Evolutionary conservation across 2,888 invertebrate genomes (phyloP), one percentile per base, ranked within the genome.

Genomic region (Athalia rosae): DNA sequence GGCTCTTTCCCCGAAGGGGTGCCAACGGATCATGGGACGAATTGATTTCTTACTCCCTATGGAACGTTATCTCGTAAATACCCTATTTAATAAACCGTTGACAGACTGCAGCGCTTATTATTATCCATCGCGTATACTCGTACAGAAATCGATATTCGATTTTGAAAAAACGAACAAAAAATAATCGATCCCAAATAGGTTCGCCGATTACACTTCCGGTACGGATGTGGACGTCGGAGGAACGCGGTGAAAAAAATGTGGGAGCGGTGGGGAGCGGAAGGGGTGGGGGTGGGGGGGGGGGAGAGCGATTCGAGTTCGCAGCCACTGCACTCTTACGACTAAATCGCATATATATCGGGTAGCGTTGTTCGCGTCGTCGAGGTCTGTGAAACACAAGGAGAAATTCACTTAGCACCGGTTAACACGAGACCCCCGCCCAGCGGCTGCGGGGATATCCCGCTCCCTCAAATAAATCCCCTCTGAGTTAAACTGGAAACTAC

Each of bases 341-440:
- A 74, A 74, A 74, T 74, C 62, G 74, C 62, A 62, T n/a, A n/a
- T n/a, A n/a, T n/a, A n/a, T 74, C 41, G 61, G 62, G 62, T 74
- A 59, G 61, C 62, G 61, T 28, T 28, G 28, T 28, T 28, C 28
- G 59, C 48, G 48, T 71, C 13, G 47, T 74, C 74, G 8, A 47
- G 74, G 82, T 82, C 83, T 83, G 82, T 83, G 83, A 83, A 84
- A 81, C 84, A 83, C 81, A 82, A 82, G 84, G 84, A 79, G 86
- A 87, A 83, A 87, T 86, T 87, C 86, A 86, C 85, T 88, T 85
- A 88, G 83, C 83, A 85, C 84, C 85, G 84, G 87, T 88, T 88
- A 87, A 85, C 83, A 83, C 82, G 82, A 82, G 82, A 82, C 58
- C 77, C 76, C 76, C 71, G 62, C 64, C 9, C 41, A 28, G 50